phyloP scores from a whole-genome alignment of 2,113 vertebrate genomes.

The Orientallactaga bullata region DNA sequence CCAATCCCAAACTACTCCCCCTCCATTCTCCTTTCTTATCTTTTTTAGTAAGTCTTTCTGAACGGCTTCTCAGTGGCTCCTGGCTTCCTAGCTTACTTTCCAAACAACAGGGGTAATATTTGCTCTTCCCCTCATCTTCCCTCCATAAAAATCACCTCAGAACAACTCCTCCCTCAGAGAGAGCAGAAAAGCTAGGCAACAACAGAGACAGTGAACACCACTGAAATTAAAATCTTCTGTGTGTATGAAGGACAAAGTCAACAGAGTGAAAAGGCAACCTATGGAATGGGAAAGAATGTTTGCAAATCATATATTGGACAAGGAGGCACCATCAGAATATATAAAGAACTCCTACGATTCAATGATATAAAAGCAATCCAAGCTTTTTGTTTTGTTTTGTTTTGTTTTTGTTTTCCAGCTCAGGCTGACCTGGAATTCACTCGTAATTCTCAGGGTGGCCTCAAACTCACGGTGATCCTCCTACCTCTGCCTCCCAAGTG shows the following conservation, averaged over 20 bases:
- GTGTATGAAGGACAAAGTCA: not conserved
- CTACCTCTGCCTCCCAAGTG: no score
- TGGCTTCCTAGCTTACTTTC: constrained; percentile 25
- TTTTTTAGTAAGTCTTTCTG: constrained; percentile 53
- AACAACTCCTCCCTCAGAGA: not conserved
- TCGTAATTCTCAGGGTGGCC: no score
- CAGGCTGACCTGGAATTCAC: no score
- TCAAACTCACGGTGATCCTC: no score
- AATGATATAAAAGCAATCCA: not conserved
- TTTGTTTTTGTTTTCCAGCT: no score
- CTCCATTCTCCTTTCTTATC: constrained; percentile 2
- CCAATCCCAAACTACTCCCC: constrained; percentile 64
- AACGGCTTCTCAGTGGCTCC: not conserved
- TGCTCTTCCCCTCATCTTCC: not conserved
- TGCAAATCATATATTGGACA: not conserved
- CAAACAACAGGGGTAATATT: constrained; percentile 22
- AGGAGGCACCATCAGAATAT: not conserved
- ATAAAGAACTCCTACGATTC: not conserved
- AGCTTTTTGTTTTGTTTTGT: no score
- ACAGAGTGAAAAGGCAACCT: not conserved
- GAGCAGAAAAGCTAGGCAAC: not conserved
- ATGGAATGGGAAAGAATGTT: not conserved
- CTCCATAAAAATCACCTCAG: not conserved
- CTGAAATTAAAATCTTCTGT: not conserved
- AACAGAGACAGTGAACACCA: not conserved